Percentiles rank a stretch among this genome's conserved stretches.
Conservation (phyloP, 2,888 invertebrate species). For the Blastobasis lacticolella region DNA sequence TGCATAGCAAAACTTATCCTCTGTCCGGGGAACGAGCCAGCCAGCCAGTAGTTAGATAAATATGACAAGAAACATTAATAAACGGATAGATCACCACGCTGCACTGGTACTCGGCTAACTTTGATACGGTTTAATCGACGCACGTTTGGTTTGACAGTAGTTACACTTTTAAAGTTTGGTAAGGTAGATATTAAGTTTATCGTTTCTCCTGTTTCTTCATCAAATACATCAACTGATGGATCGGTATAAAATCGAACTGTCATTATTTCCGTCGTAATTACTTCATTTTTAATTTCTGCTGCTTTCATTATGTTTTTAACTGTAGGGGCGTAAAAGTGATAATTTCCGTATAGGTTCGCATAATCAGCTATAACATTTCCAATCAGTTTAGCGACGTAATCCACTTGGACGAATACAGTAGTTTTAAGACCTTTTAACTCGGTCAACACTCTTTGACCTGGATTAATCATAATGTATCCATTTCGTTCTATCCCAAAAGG, state of each 20-base stretch:
- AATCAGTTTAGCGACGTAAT: slow-evolving; percentile 30
- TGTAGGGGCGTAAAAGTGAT: slow-evolving; percentile 50
- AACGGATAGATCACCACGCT: no score
- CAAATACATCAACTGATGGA: slow-evolving; percentile 32
- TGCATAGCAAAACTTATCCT: no score
- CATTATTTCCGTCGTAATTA: slow-evolving; percentile 36
- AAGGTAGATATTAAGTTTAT: slow-evolving; percentile 6
- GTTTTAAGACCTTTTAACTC: slow-evolving; percentile 35
- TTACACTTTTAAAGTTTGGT: background rate
- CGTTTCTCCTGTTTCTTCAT: slow-evolving; percentile 26
- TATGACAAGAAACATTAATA: no score
- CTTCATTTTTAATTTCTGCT: slow-evolving; percentile 35
- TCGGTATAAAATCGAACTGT: slow-evolving; percentile 42
- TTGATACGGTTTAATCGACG: no score
- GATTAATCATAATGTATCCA: slow-evolving; percentile 24
- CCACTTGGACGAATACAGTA: slow-evolving; percentile 34
- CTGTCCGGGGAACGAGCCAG: no score
- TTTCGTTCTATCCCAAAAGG: slow-evolving; percentile 26
- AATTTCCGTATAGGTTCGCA: slow-evolving; percentile 38
- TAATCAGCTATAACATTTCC: slow-evolving; percentile 45
- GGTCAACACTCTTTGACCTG: slow-evolving; percentile 30
- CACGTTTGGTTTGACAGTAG: no score
- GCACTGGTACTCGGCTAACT: no score
- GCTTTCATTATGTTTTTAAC: slow-evolving; percentile 43
- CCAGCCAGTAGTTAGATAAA: no score